Conservation (phyloP, 2,113 vertebrate species). For the Microcebus ravelobensis region DNA sequence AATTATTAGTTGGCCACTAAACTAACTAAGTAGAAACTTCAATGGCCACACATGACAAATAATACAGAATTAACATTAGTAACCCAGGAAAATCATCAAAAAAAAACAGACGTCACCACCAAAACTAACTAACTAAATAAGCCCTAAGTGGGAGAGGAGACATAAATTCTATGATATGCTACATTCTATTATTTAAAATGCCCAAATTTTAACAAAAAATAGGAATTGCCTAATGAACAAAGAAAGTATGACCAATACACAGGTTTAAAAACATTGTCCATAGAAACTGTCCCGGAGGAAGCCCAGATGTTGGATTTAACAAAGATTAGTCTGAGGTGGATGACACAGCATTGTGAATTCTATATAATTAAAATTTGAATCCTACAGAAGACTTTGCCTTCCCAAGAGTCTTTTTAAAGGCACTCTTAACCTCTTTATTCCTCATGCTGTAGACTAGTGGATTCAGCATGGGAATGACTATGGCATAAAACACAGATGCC, state of each 20-base stretch:
- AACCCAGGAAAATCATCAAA: background rate
- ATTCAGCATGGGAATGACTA: conserved; percentile 57
- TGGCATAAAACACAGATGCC: conserved; percentile 27
- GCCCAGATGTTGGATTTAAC: background rate
- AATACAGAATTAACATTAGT: background rate
- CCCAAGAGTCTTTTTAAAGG: conserved; percentile 31
- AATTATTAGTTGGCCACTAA: background rate
- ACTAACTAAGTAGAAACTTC: background rate
- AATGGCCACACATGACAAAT: background rate
- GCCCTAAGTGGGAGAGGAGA: background rate
- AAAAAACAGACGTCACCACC: background rate
- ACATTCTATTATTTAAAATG: background rate
- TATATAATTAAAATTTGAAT: conserved; percentile 18
- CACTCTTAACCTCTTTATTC: conserved; percentile 64
- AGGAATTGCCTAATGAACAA: background rate
- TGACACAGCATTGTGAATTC: background rate
- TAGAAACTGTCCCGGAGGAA: background rate
- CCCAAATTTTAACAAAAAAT: background rate
- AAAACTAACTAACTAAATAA: background rate
- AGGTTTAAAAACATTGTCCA: background rate
- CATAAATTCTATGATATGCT: background rate
- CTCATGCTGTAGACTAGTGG: conserved; percentile 45
- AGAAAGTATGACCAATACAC: background rate
- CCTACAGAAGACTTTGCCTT: background rate
- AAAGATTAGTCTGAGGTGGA: background rate